phyloP scores from a whole-genome alignment of 2,888 invertebrate species.

The Temnothorax unifasciatus region DNA sequence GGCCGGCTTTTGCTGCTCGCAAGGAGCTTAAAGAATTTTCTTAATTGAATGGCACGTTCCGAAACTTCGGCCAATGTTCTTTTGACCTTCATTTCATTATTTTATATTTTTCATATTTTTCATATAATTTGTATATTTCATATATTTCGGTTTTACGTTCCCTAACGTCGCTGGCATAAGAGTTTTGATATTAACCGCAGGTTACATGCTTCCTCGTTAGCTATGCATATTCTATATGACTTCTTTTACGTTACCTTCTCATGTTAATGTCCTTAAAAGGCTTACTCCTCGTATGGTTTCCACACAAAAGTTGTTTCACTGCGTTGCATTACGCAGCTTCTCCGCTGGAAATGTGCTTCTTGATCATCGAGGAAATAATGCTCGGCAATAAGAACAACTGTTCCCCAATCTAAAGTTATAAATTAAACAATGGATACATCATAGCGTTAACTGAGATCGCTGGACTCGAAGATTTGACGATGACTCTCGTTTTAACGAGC shows the following conservation, averaged over 20 bases:
- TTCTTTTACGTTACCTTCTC: constrained; percentile 16
- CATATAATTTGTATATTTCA: too few relatives aligned
- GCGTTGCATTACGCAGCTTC: background rate
- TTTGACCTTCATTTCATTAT: background rate
- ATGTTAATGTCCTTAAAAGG: constrained; percentile 65
- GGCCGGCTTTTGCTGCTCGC: background rate
- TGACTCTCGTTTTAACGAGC: constrained; percentile 7
- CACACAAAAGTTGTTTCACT: constrained; percentile 70
- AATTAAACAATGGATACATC: constrained; percentile 7
- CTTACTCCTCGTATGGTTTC: constrained; percentile 76
- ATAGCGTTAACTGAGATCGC: background rate
- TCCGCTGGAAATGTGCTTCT: background rate
- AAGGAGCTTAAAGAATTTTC: background rate
- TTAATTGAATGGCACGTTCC: background rate
- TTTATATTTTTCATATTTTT: too few relatives aligned
- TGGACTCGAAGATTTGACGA: background rate
- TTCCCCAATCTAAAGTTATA: background rate
- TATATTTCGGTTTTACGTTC: background rate
- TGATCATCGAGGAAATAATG: background rate
- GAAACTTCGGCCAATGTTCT: background rate
- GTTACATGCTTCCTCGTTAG: background rate
- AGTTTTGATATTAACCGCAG: background rate
- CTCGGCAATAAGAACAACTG: too few relatives aligned
- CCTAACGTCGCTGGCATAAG: background rate
- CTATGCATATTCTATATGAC: constrained; percentile 18